phyloP scores from a whole-genome alignment of 1,140 invertebrate genomes.

The Lordiphosa stackelbergi region DNA sequence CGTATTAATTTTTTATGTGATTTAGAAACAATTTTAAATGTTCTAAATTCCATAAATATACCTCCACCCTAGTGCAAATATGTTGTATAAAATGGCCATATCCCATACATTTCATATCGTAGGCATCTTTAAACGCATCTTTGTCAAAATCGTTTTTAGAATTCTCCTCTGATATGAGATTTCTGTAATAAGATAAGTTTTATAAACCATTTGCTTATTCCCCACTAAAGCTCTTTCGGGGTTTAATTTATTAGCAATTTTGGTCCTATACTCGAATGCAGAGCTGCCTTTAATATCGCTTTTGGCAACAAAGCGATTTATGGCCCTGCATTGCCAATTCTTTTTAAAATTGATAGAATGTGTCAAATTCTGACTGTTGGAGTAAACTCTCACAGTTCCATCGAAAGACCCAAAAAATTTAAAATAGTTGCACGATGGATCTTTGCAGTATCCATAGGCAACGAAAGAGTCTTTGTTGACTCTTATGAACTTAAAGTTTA shows the following conservation, averaged over 20 bases:
- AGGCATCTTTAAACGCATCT: constrained; percentile 2
- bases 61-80: background rate
- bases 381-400: too few species aligned
- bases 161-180: too few species aligned
- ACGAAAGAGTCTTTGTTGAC: too few species aligned
- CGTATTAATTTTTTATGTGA: background rate
- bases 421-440: too few species aligned
- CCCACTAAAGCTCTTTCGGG: background rate
- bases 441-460: too few species aligned
- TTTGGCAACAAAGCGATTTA: too few species aligned
- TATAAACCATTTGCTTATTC: background rate
- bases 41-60: constrained; percentile 2
- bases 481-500: too few species aligned
- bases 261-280: background rate
- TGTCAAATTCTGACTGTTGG: too few species aligned
- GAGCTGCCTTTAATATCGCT: background rate
- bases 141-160: too few species aligned
- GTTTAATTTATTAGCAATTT: background rate
- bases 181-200: background rate
- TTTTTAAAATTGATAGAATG: too few species aligned
- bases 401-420: too few species aligned
- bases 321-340: too few species aligned
- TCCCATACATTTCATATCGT: background rate
- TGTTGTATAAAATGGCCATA: background rate
- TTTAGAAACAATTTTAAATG: background rate